A percentile compares a stretch with the other conserved stretches of the same genome.
phyloP scores from a whole-genome alignment of 92 coral and sea anemone species.

The Porites rus region DNA sequence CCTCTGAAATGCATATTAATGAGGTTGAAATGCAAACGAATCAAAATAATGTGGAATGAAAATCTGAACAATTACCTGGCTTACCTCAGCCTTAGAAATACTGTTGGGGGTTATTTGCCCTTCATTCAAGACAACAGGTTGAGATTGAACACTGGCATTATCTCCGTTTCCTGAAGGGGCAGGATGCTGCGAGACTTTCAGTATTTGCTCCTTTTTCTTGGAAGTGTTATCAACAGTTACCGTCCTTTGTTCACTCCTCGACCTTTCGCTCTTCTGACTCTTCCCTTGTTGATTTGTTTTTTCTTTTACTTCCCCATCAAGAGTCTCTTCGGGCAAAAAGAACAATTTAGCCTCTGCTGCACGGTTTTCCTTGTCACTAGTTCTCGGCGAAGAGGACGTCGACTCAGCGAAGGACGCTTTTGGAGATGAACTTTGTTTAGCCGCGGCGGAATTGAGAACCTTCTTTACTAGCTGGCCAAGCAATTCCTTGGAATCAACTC shows the following conservation, averaged over 20 bases:
- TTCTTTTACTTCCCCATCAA: conserved; percentile 8
- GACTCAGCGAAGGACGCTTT: conserved; percentile 53
- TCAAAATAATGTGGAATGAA: background rate
- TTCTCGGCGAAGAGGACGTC: background rate
- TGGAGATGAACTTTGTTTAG: conserved; percentile 67
- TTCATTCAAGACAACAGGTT: background rate
- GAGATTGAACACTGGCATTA: background rate
- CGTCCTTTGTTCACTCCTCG: background rate
- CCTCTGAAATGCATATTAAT: no score
- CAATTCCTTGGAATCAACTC: conserved; percentile 81
- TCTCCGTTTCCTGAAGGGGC: background rate
- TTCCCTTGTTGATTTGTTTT: conserved; percentile 29
- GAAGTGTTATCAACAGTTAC: background rate
- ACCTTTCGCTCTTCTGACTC: background rate
- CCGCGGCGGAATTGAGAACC: conserved; percentile 81
- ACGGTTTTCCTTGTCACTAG: background rate
- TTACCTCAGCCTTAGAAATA: conserved; percentile 17
- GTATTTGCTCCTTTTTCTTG: background rate
- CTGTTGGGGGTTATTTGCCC: background rate
- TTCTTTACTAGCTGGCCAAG: conserved; percentile 89
- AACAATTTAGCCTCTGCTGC: background rate
- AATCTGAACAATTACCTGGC: background rate
- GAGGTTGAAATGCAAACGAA: background rate
- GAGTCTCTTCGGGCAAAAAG: conserved; percentile 8
- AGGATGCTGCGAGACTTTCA: background rate